Conservation (phyloP, 2,888 invertebrate genomes). For the Polietes domitor region DNA sequence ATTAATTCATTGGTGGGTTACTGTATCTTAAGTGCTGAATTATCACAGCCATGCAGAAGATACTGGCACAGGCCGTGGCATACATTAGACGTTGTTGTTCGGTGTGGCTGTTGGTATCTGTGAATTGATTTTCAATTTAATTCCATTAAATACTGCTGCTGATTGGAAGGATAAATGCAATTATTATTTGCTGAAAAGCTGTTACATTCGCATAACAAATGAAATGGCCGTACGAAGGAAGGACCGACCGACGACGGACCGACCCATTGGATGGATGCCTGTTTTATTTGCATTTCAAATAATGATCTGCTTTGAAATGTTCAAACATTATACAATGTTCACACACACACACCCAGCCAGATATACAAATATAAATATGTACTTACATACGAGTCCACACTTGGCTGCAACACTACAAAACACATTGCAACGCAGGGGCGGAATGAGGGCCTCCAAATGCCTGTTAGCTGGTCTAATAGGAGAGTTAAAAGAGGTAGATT, state of each 20-base stretch:
- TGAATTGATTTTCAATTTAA: constrained; percentile 45
- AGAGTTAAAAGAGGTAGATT: too few relatives aligned
- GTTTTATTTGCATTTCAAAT: constrained; percentile 31
- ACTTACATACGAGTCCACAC: not conserved
- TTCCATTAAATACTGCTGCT: constrained; percentile 47
- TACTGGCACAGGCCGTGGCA: not conserved
- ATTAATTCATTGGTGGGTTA: too few relatives aligned
- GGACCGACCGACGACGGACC: not conserved
- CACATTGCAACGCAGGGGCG: not conserved
- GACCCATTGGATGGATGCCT: not conserved
- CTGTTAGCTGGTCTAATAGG: too few relatives aligned
- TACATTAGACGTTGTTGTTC: not conserved
- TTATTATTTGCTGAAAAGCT: constrained; percentile 26
- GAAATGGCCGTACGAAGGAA: not conserved
- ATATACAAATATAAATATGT: not conserved
- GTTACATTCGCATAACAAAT: not conserved
- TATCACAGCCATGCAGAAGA: too few relatives aligned
- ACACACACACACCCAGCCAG: not conserved
- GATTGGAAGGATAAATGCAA: constrained; percentile 52
- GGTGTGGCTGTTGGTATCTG: constrained; percentile 4
- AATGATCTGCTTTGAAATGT: constrained; percentile 24
- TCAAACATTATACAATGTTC: not conserved
- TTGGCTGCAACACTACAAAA: not conserved
- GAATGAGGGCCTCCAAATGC: too few relatives aligned
- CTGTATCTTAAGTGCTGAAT: too few relatives aligned